These are phyloP conservation scores for Ophraella communa DNA, from an alignment of 2,888 invertebrate species.

Conservation along the genomic window DNA sequence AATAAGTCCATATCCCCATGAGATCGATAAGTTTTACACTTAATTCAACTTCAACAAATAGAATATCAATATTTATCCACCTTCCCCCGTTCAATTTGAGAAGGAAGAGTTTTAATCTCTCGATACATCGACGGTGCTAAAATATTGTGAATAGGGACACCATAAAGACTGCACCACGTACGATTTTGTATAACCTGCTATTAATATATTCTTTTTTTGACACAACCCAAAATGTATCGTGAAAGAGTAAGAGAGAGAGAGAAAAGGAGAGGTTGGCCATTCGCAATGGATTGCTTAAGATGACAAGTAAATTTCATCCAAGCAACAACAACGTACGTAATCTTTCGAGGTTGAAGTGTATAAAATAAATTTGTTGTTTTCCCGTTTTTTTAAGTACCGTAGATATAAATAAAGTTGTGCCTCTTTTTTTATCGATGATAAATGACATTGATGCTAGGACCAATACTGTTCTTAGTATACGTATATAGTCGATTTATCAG, in stretches of 20 bases:
- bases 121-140: conserved; percentile 1
- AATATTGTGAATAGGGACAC: conserved; percentile 8
- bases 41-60: too few relatives aligned
- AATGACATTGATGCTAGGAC: too few relatives aligned
- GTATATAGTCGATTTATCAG: too few relatives aligned
- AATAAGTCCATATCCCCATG: too few relatives aligned
- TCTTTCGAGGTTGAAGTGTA: not conserved
- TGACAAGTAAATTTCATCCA: not conserved
- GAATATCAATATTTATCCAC: not conserved
- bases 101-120: conserved; percentile 1
- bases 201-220: conserved; percentile 3
- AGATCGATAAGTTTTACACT: too few relatives aligned
- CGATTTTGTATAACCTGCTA: not conserved
- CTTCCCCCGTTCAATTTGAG: not conserved
- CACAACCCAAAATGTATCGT: conserved; percentile 3
- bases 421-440: not conserved
- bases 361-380: not conserved
- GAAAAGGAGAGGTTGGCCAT: conserved; percentile 4
- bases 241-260: too few relatives aligned
- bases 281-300: not conserved
- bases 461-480: too few relatives aligned
- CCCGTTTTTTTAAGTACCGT: not conserved
- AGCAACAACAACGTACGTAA: not conserved
- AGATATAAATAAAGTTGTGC: not conserved
- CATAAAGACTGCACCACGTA: conserved; percentile 2